phyloP scores from a whole-genome alignment of 2,113 vertebrate genomes.

The Pongo abelii region DNA sequence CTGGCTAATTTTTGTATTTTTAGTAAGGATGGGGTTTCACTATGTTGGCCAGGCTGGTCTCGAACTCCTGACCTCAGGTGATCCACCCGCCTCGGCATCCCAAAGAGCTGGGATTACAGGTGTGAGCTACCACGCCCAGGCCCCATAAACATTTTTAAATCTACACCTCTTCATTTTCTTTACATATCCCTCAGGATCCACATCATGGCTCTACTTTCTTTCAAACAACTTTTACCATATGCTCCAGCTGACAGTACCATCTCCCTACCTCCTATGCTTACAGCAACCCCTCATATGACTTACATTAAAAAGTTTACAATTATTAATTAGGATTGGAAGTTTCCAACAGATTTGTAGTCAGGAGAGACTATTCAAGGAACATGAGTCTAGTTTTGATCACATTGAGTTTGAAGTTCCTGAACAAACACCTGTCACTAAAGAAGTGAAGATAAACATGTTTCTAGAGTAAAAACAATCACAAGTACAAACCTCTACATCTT shows the following conservation, averaged over 20 bases:
- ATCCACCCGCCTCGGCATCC: no score
- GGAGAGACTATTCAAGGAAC: neutral
- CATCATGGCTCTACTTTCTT: neutral
- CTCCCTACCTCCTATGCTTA: neutral
- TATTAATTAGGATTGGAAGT: neutral
- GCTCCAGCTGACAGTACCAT: neutral
- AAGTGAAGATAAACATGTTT: neutral
- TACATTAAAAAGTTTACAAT: neutral
- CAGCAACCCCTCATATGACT: neutral
- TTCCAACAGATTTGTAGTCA: neutral
- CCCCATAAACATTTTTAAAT: neutral
- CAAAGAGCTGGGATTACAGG: no score
- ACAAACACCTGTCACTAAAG: neutral
- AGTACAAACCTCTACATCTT: neutral
- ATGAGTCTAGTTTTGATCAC: neutral
- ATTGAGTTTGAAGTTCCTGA: neutral
- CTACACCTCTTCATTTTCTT: neutral
- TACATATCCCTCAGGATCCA: neutral
- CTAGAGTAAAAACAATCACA: neutral
- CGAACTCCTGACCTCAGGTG: no score
- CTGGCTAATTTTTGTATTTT: no score
- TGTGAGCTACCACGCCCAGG: fast-evolving
- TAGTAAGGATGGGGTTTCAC: no score
- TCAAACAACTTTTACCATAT: neutral
- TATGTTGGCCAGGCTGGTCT: no score